Conservation (phyloP, 2,797 vertebrate species). For the Danio choprae region DNA sequence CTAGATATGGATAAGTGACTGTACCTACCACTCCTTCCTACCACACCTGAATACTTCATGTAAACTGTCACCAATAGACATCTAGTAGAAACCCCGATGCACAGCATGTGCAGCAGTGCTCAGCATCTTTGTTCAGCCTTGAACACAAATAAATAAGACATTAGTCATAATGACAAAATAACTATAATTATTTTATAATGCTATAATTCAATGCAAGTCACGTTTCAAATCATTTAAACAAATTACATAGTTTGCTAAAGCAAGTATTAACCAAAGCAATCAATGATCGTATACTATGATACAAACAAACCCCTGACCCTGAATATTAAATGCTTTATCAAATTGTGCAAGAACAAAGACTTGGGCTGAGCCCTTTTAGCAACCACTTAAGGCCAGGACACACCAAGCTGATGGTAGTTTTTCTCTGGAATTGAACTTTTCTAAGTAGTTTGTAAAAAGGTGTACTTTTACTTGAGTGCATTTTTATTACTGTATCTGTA, state of each 20-base stretch:
- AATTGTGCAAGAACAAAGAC: not conserved
- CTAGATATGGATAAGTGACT: slow-evolving; percentile 19
- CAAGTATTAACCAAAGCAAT: not conserved
- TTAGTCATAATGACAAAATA: not conserved
- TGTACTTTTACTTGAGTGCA: no score
- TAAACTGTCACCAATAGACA: slow-evolving; percentile 1
- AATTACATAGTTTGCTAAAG: not conserved
- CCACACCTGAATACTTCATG: slow-evolving; percentile 53
- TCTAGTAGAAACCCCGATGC: not conserved
- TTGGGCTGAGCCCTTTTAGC: no score
- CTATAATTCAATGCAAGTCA: not conserved
- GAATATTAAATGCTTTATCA: not conserved
- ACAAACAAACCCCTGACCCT: not conserved
- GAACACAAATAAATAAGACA: not conserved
- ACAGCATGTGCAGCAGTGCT: not conserved
- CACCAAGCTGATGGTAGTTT: no score
- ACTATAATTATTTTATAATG: not conserved
- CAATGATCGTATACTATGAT: not conserved
- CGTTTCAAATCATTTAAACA: not conserved
- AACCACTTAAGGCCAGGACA: no score
- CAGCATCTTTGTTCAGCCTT: not conserved
- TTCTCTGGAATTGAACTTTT: no score
- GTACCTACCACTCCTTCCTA: slow-evolving; percentile 36
- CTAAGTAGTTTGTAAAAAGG: no score
- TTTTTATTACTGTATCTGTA: no score